Evolutionary conservation across 2,888 invertebrate species (phyloP), one percentile per base, ranked within the genome.

Genomic region (Epistrophe eligans): DNA sequence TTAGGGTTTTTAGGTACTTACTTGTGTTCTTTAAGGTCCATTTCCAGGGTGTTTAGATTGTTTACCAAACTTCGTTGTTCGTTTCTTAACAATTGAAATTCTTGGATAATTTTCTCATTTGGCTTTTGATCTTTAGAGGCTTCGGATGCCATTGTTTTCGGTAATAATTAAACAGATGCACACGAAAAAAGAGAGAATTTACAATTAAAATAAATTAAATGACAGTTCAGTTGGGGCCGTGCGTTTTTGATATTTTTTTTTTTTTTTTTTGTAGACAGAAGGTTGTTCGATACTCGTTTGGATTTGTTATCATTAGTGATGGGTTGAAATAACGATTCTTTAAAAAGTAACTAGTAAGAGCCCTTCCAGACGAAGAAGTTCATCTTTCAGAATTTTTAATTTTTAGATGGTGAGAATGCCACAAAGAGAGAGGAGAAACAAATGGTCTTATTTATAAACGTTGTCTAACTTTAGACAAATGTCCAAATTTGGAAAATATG

Each of bases 1-100:
- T 90, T 89, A 88, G 90, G 90, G 90, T 91, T 10, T 90, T 70
- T 64, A 9, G 17, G 4, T 58, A 82, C 94, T 94, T 94, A 99
- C 99, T 97, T 98, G 94, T 99, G 99, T 93, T 99, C 99, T 92
- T 97, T 98, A 87, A 97, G 94, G 93, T 99, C 99, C 94, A 96
- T 95, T 94, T 99, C 98, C 90, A 99, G 94, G 93, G 99, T 98
- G 1, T 97, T 96, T 85, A 99, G 95, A 94, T 98, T 99, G 90
- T 95, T 96, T 38, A 97, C 97, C 90, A 98, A 93, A 90, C 95
- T 95, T 90, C 98, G 94, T 93, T 99, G 99, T 91, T 99, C 98
- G 89, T 95, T 95, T 60, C 99, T 94, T 72, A 99, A 94, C 83
- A 95, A 94, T 93, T 99, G 98, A 93, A 99, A 99, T 79, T 97